A percentile compares a stretch with the other conserved stretches of the same genome.
Conservation (phyloP, 2,113 vertebrate species). For the Bungarus multicinctus region DNA sequence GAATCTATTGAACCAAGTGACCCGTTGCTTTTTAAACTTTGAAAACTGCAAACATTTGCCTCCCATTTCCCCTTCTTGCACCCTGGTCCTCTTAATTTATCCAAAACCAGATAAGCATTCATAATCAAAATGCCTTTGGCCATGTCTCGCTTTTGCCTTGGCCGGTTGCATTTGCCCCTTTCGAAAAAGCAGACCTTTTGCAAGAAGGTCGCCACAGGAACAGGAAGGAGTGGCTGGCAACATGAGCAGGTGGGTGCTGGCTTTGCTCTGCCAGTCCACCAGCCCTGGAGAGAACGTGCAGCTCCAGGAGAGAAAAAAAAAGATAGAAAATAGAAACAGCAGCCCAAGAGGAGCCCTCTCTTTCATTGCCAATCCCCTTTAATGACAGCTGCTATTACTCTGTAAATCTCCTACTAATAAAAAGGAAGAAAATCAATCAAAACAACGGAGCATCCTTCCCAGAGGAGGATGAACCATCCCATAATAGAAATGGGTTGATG, state of each 20-base stretch:
- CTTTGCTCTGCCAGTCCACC: constrained; percentile 18
- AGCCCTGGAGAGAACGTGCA: constrained; percentile 36
- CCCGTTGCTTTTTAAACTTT: neutral
- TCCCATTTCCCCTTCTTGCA: constrained; percentile 49
- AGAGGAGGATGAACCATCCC: constrained; percentile 64
- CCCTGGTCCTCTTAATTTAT: constrained; percentile 50
- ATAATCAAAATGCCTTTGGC: constrained; percentile 49
- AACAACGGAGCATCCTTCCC: constrained; percentile 61
- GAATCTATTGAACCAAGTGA: neutral
- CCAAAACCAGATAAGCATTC: constrained; percentile 52
- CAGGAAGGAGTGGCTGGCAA: neutral
- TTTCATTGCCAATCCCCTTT: constrained; percentile 64
- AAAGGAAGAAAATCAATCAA: constrained; percentile 68
- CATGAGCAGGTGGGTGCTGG: neutral
- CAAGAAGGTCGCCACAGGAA: constrained; percentile 15
- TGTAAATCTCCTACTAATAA: constrained; percentile 64
- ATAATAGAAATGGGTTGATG: constrained; percentile 55
- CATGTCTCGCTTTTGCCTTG: constrained; percentile 45
- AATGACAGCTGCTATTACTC: constrained; percentile 64
- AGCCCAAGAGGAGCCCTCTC: constrained; percentile 48
- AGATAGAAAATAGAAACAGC: neutral
- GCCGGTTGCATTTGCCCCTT: constrained; percentile 35
- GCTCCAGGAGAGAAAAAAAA: constrained; percentile 43
- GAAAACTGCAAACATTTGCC: neutral
- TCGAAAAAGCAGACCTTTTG: constrained; percentile 44